These are phyloP conservation scores for Orestias chungarensis DNA, from an alignment of 2,797 vertebrate genomes.

Conservation along the genomic window DNA sequence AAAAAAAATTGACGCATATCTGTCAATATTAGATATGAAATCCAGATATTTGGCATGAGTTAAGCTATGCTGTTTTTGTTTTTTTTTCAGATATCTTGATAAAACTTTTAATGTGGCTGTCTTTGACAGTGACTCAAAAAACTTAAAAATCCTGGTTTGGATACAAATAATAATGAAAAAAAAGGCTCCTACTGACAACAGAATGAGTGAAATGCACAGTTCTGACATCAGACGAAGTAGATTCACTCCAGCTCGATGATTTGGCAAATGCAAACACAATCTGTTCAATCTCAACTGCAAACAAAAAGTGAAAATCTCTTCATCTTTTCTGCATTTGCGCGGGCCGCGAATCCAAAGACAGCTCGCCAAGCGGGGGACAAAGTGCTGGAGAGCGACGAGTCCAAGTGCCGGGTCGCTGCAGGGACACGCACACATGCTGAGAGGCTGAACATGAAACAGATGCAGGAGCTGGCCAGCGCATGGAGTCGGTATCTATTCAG, in stretches of 20 bases:
- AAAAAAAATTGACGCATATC: not conserved
- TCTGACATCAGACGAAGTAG: slow-evolving; percentile 31
- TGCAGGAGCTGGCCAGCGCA: slow-evolving; percentile 20
- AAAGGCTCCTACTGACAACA: slow-evolving; percentile 16
- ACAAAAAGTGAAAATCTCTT: slow-evolving; percentile 21
- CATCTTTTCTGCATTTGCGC: slow-evolving; percentile 18
- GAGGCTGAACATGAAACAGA: slow-evolving; percentile 49
- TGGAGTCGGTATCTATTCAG: slow-evolving; percentile 20
- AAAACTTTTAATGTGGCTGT: not conserved
- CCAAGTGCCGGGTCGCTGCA: slow-evolving; percentile 38
- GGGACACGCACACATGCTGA: slow-evolving; percentile 29
- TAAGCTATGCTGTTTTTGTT: not conserved
- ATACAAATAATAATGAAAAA: not conserved
- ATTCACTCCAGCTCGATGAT: slow-evolving; percentile 49
- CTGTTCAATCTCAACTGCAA: slow-evolving; percentile 45
- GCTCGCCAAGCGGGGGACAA: slow-evolving; percentile 15
- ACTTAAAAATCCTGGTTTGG: not conserved
- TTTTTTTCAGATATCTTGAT: not conserved
- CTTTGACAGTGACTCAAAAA: not conserved
- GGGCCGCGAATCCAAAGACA: slow-evolving; percentile 31
- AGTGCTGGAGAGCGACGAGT: slow-evolving; percentile 20
- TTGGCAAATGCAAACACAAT: slow-evolving; percentile 23
- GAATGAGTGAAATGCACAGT: slow-evolving; percentile 44
- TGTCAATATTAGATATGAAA: not conserved
- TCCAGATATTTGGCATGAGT: not conserved